Conservation (phyloP, 2,113 vertebrate genomes). For the Stigmatopora nigra region DNA sequence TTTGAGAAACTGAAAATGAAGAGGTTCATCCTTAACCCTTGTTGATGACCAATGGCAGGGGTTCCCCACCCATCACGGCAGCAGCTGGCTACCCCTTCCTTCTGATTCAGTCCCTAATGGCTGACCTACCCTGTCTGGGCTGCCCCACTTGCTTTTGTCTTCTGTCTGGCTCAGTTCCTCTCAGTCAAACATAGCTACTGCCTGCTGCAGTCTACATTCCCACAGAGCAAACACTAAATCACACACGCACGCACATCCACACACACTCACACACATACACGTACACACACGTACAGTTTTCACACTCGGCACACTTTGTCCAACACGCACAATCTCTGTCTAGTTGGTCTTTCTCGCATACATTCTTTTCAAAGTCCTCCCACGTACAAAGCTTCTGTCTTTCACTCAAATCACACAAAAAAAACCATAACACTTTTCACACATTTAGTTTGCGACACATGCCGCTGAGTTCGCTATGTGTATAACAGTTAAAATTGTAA, state of each 20-base stretch:
- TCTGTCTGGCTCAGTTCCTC: conserved; percentile 89
- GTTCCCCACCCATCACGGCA: conserved; percentile 52
- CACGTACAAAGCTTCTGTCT: conserved; percentile 28
- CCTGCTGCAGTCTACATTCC: conserved; percentile 60
- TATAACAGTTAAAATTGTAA: not conserved
- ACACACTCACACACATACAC: conserved; percentile 1
- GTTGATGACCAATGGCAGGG: conserved; percentile 21
- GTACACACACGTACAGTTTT: conserved; percentile 18
- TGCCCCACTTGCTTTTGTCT: conserved; percentile 85
- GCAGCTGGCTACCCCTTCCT: conserved; percentile 85
- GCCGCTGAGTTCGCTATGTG: not conserved
- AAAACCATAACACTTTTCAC: conserved; percentile 3
- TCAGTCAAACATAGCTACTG: conserved; percentile 47
- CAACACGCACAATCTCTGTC: conserved; percentile 16
- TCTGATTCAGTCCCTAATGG: conserved; percentile 73
- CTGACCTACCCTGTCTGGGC: conserved; percentile 84
- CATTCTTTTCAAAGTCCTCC: conserved; percentile 37
- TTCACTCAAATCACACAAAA: conserved; percentile 1
- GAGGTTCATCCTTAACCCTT: conserved; percentile 14
- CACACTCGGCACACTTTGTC: conserved; percentile 45
- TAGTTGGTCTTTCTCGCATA: conserved; percentile 12
- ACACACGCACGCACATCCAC: not conserved
- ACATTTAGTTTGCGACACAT: not conserved
- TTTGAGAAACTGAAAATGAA: conserved; percentile 41
- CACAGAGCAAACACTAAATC: conserved; percentile 38